These are phyloP conservation scores for Heterodera filipjevi DNA, from an alignment of 2,888 invertebrate species.

Conservation along the genomic window DNA sequence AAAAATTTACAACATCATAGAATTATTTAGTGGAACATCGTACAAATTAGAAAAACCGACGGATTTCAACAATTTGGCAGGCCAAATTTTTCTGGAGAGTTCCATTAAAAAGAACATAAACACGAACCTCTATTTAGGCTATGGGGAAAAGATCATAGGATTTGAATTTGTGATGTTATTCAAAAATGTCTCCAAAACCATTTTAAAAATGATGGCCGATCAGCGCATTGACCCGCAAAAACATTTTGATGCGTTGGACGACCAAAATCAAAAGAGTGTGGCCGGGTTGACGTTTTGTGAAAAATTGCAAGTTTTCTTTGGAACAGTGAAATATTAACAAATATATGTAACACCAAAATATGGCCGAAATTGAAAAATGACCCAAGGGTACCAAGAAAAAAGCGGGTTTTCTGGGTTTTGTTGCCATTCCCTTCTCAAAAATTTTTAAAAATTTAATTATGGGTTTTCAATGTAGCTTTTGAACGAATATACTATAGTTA, in stretches of 20 bases:
- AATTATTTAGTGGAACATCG: not conserved
- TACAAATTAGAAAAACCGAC: not conserved
- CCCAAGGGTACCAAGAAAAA: too few species aligned
- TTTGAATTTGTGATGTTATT: not conserved
- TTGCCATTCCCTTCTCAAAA: too few species aligned
- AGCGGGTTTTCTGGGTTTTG: too few species aligned
- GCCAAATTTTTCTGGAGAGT: not conserved
- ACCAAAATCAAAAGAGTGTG: not conserved
- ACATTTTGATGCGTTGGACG: not conserved
- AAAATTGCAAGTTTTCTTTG: not conserved
- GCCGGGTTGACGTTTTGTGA: not conserved
- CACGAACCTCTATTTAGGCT: not conserved
- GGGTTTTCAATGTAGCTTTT: too few species aligned
- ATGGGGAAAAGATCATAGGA: not conserved
- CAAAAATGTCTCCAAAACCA: not conserved
- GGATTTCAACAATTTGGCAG: not conserved
- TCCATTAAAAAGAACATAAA: not conserved
- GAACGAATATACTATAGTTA: too few species aligned
- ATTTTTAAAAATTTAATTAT: too few species aligned
- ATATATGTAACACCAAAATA: too few species aligned
- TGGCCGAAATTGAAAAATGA: too few species aligned
- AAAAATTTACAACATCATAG: not conserved
- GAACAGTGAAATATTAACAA: not conserved
- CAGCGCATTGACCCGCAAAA: not conserved
- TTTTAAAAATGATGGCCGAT: not conserved